Evolutionary conservation across 1,140 invertebrate genomes (phyloP).

Genomic region (Muscidifurax raptorellus): DNA sequence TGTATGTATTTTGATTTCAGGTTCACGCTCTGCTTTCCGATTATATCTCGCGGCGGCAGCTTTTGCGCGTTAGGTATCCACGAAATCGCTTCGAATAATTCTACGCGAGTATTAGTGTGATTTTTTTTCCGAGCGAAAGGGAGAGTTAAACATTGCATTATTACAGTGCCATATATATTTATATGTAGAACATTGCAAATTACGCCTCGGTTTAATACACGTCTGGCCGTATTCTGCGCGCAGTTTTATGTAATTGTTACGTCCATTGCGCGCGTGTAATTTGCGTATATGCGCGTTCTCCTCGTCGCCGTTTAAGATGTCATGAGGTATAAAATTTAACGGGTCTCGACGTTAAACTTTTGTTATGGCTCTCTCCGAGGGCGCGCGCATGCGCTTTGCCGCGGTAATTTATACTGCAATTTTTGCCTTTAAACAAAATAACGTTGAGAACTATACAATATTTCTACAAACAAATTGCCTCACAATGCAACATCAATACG

Average conservation of each 20-base stretch:
- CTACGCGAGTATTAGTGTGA: no score
- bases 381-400: no score
- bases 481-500: no score
- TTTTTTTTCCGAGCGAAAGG: background rate
- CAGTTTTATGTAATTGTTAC: background rate
- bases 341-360: background rate
- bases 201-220: background rate
- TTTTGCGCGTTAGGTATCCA: no score
- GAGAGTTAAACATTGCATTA: no score
- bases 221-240: background rate
- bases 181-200: no score
- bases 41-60: background rate
- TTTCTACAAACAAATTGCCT: no score
- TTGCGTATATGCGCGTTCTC: background rate
- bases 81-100: no score
- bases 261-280: background rate
- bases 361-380: background rate
- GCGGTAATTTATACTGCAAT: no score
- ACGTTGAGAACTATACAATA: no score
- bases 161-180: no score
- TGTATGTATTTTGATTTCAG: constrained; percentile 38
- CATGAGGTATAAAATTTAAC: constrained; percentile 13
- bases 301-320: background rate
- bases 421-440: no score
- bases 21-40: constrained; percentile 35